Evolutionary conservation across 2,888 invertebrate species (phyloP).

Genomic region (Pomacea canaliculata): DNA sequence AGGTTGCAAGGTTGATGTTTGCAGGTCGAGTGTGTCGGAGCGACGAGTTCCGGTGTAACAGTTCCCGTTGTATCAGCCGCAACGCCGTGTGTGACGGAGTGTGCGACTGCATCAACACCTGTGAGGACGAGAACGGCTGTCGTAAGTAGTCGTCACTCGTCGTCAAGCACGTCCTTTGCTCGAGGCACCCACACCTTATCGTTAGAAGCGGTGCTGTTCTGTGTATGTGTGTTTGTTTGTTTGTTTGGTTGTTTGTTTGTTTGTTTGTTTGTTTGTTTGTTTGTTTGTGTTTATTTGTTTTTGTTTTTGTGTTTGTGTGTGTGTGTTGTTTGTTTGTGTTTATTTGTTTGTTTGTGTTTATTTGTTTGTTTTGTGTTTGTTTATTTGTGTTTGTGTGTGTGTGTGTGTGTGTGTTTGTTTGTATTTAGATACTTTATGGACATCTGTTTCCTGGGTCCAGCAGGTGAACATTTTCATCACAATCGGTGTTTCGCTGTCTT

Average conservation of each 20-base stretch:
- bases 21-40: constrained; percentile 48
- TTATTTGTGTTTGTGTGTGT: background rate
- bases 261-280: background rate
- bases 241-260: too few species aligned
- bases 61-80: constrained; percentile 69
- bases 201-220: too few species aligned
- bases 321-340: background rate
- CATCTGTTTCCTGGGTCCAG: too few species aligned
- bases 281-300: too few species aligned
- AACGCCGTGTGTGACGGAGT: constrained; percentile 71
- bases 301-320: background rate
- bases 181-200: too few species aligned
- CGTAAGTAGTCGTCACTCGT: constrained; percentile 40
- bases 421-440: too few species aligned
- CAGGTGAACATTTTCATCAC: too few species aligned
- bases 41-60: constrained; percentile 67
- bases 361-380: background rate
- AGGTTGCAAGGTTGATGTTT: background rate
- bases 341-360: background rate
- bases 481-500: too few species aligned
- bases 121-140: constrained; percentile 71
- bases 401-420: background rate
- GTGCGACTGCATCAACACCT: constrained; percentile 70
- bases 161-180: background rate
- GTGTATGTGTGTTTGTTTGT: too few species aligned